These are phyloP conservation scores for Pecten maximus DNA, from an alignment of 2,888 invertebrate genomes.

Conservation along the genomic window DNA sequence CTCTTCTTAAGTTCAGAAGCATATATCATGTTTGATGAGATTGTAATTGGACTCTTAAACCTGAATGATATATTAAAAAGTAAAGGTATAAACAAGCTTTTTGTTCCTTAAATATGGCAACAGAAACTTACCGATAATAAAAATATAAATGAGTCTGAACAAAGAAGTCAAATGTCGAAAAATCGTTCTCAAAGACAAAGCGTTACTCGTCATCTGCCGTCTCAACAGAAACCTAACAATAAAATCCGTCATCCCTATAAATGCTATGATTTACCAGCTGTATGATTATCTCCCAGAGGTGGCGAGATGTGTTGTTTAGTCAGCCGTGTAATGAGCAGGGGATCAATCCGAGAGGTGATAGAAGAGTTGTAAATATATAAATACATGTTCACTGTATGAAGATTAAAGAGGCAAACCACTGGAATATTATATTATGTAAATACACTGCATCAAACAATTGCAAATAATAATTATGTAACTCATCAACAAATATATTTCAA, in stretches of 20 bases:
- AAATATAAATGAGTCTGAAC: neutral
- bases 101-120: too few species aligned
- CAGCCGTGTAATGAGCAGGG: neutral
- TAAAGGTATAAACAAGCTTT: too few species aligned
- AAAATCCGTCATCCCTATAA: neutral
- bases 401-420: neutral
- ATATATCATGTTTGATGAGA: too few species aligned
- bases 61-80: too few species aligned
- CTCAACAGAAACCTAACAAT: neutral
- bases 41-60: too few species aligned
- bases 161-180: neutral
- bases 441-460: slow-evolving; percentile 11
- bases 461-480: neutral
- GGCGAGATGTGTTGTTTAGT: neutral
- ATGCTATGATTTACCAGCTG: neutral
- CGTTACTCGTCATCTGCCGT: too few species aligned
- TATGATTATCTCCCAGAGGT: neutral
- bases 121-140: too few species aligned
- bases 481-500: neutral
- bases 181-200: too few species aligned
- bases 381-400: neutral
- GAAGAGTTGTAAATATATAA: neutral
- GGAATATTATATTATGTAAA: neutral
- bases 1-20: too few species aligned
- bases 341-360: neutral